Conservation (phyloP, 1,140 invertebrate genomes). For the Sesamia nonagrioides region DNA sequence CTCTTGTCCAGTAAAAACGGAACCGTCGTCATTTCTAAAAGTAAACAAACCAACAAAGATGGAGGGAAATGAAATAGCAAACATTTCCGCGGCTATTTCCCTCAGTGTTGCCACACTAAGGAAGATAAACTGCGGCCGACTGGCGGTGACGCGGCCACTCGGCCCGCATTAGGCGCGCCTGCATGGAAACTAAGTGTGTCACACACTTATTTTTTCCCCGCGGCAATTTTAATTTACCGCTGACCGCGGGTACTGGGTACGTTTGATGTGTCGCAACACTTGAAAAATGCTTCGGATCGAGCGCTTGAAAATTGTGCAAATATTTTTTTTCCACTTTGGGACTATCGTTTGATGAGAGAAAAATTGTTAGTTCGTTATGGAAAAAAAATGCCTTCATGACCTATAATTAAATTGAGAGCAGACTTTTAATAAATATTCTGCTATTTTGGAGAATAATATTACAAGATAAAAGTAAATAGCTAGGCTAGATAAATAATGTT, state of each 20-base stretch:
- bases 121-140: slow-evolving; percentile 82
- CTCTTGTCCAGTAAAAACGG: slow-evolving; percentile 39
- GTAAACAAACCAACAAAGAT: slow-evolving; percentile 53
- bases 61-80: slow-evolving; percentile 76
- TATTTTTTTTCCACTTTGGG: slow-evolving; percentile 31
- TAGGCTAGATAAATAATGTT: no score
- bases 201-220: slow-evolving; percentile 78
- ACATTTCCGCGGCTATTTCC: slow-evolving; percentile 77
- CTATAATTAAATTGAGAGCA: not conserved
- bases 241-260: slow-evolving; percentile 74
- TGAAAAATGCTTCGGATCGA: slow-evolving; percentile 64
- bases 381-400: slow-evolving; percentile 25
- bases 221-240: slow-evolving; percentile 81
- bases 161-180: slow-evolving; percentile 76
- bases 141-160: slow-evolving; percentile 82
- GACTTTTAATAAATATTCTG: not conserved
- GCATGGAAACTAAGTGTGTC: slow-evolving; percentile 79
- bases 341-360: slow-evolving; percentile 15
- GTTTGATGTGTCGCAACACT: slow-evolving; percentile 77
- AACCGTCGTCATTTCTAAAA: slow-evolving; percentile 44
- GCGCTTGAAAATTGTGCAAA: slow-evolving; percentile 26
- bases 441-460: no score
- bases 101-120: slow-evolving; percentile 77
- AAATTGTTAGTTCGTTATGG: not conserved
- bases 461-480: no score